Evolutionary conservation across 2,888 invertebrate genomes (phyloP).

Genomic region (Idaea straminata): DNA sequence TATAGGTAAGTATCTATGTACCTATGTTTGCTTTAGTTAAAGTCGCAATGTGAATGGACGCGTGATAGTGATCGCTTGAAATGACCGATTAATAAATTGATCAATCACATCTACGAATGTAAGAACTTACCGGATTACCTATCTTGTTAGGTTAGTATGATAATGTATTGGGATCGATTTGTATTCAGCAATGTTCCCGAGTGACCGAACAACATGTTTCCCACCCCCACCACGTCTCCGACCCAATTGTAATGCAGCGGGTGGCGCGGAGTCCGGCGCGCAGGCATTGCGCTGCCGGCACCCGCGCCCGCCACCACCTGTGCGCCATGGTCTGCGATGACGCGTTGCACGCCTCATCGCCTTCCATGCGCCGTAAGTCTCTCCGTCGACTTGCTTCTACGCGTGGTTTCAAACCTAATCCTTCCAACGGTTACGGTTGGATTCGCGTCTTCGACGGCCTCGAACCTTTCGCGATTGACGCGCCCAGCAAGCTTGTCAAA

Average conservation of each 20-base stretch:
- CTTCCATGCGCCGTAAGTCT: conserved; percentile 67
- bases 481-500: conserved; percentile 78
- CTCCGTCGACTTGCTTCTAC: conserved; percentile 76
- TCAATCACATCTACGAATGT: conserved; percentile 13
- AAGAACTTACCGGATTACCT: background rate
- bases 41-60: background rate
- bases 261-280: conserved; percentile 55
- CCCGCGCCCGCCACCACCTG: conserved; percentile 62
- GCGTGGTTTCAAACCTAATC: conserved; percentile 66
- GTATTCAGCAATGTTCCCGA: conserved; percentile 69
- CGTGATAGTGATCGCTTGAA: background rate
- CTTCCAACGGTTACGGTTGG: conserved; percentile 76
- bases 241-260: conserved; percentile 75
- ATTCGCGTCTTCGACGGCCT: conserved; percentile 82
- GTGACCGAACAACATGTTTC: conserved; percentile 73
- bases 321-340: conserved; percentile 75
- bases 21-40: background rate
- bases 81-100: background rate
- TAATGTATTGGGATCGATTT: conserved; percentile 48
- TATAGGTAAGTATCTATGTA: background rate
- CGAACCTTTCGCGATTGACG: conserved; percentile 68
- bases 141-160: conserved; percentile 26
- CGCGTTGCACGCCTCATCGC: conserved; percentile 73
- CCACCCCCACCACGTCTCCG: conserved; percentile 74
- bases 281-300: conserved; percentile 60